These are phyloP conservation scores for Prenolepis imparis DNA, from an alignment of 2,888 invertebrate genomes.

Conservation along the genomic window DNA sequence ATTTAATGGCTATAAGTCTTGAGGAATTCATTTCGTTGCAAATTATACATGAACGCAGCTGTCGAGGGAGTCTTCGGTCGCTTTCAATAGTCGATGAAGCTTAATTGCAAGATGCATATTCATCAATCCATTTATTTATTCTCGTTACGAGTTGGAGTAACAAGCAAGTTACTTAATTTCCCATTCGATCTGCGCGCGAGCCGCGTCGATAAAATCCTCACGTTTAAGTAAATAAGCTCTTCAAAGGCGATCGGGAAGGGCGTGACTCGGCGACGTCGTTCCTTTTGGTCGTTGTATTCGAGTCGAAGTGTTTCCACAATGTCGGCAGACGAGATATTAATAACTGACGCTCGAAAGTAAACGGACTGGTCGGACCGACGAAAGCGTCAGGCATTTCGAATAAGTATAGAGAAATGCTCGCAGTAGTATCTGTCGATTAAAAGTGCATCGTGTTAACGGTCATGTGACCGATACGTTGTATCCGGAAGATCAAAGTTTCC, in stretches of 20 bases:
- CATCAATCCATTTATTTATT: conserved; percentile 39
- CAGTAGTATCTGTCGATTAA: conserved; percentile 60
- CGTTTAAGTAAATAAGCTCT: conserved; percentile 22
- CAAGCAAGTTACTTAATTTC: conserved; percentile 6
- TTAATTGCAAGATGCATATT: conserved; percentile 54
- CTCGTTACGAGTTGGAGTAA: conserved; percentile 17
- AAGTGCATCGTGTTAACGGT: conserved; percentile 66
- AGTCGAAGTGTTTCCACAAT: not conserved
- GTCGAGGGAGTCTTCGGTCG: conserved; percentile 2
- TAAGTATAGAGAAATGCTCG: conserved; percentile 3
- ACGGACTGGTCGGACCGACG: not conserved
- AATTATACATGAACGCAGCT: conserved; percentile 14
- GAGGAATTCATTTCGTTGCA: conserved; percentile 35
- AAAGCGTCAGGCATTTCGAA: not conserved
- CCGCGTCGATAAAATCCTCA: conserved; percentile 29
- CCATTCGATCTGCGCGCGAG: conserved; percentile 2
- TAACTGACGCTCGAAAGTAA: not conserved
- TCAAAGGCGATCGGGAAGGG: not conserved
- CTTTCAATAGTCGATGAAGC: not conserved
- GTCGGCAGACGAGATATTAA: not conserved
- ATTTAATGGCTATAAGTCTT: conserved; percentile 16
- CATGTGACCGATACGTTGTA: conserved; percentile 62
- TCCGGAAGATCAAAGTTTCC: conserved; percentile 68
- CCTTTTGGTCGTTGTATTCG: not conserved
- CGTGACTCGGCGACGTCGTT: not conserved